Evolutionary conservation across 2,888 invertebrate species (phyloP).

Genomic region (Plebejus argus): DNA sequence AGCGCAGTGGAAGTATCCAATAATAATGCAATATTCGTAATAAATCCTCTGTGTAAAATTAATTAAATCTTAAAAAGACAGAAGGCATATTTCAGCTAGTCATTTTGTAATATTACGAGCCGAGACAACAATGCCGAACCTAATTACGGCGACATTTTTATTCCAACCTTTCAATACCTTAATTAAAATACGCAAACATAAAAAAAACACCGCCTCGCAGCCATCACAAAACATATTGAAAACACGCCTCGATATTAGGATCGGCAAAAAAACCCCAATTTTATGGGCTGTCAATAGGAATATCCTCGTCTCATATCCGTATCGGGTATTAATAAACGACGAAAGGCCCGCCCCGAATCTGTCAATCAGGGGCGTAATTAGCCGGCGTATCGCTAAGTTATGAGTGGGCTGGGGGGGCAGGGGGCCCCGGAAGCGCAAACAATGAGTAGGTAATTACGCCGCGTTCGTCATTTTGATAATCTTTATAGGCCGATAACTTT

Average conservation of each 20-base stretch:
- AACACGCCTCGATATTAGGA: constrained; percentile 17
- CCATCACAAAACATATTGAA: constrained; percentile 20
- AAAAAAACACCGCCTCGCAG: background rate
- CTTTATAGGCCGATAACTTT: constrained; percentile 10
- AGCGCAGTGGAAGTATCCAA: no score
- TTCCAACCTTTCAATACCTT: constrained; percentile 9
- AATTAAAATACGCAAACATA: constrained; percentile 9
- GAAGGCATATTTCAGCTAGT: background rate
- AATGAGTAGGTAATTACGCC: constrained; percentile 16
- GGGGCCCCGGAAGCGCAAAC: background rate
- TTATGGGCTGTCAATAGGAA: constrained; percentile 21
- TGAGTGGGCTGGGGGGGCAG: constrained; percentile 5
- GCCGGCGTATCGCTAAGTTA: constrained; percentile 44
- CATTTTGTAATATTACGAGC: background rate
- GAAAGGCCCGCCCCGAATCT: constrained; percentile 44
- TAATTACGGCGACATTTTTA: background rate
- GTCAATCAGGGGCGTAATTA: constrained; percentile 48
- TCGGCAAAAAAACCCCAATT: constrained; percentile 15
- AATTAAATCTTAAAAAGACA: no score
- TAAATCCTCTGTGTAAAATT: no score
- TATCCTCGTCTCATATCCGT: constrained; percentile 20
- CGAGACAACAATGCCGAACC: background rate
- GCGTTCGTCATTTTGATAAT: constrained; percentile 22
- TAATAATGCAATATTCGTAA: background rate
- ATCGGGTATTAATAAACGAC: constrained; percentile 34